Base-by-base conservation (phyloP, 1,140 invertebrate species). In the Pinna nobilis region DNA sequence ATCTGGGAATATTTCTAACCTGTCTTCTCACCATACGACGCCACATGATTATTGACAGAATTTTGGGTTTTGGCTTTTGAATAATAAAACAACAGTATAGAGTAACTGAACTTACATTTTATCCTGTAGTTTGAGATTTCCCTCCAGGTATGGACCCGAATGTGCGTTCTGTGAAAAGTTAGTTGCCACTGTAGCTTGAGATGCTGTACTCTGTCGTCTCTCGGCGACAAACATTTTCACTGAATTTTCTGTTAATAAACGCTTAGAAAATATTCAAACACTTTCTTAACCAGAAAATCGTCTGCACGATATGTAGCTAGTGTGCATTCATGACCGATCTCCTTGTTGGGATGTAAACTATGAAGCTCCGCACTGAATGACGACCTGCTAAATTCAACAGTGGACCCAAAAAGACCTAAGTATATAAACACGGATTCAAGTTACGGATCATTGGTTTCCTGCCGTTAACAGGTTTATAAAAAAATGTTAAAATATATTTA, bases 101-200 rank as follows among this genome's bases (percentile, higher is more conserved):
- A n/a, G n/a, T n/a, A n/a, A n/a, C n/a, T 44, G 25, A 53, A 77
- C 82, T 81, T 73, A 84, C 82, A 84, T 66, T n/a, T 76, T 79
- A 9, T 81, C 80, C 23, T 74, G 59, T 25, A 82, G 44, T 69
- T 77, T 80, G 37, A 84, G 63, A 70, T 84, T 84, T 50, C 82
- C 82, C 64, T 84, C 82, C 61, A 81, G 57, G 64, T 78, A 79
- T 4, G 82, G 82, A 7, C 80, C 82, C 15, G 78, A 57, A 60
- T 68, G 76, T 71, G 63, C 44, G 25, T 66, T 66, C 35, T 66
- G 44, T 33, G 28, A 51, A 20, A 49, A 66, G 20, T 51, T 35
- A 11, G n/a, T 28, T 13, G 37, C 44, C 18, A 51, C 35, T 23
- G 59, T 63, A 37, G 39, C 25, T 30, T 23, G 32, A 32, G 63